Conservation (phyloP, 2,888 invertebrate genomes). For the Ophraella communa region DNA sequence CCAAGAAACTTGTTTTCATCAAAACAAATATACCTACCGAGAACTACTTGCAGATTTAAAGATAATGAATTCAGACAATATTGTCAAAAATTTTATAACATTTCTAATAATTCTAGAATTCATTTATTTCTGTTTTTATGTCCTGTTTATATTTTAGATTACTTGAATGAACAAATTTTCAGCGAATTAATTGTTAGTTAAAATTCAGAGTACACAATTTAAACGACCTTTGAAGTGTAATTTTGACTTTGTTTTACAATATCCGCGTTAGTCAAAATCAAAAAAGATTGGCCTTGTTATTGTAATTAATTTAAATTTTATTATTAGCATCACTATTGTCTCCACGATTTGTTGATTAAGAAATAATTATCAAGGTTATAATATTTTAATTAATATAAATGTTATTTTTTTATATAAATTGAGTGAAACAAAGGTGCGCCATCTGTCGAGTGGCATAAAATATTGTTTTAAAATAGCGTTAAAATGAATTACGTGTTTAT, state of each 20-base stretch:
- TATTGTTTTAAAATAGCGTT: slow-evolving; percentile 13
- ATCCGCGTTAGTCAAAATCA: not conserved
- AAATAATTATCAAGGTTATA: not conserved
- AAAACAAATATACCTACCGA: not conserved
- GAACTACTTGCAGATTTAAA: not conserved
- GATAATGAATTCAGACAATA: too few relatives aligned
- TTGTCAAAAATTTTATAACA: too few relatives aligned
- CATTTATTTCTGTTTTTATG: too few relatives aligned
- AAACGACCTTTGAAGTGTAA: too few relatives aligned
- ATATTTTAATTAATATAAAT: not conserved
- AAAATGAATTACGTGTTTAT: slow-evolving; percentile 22
- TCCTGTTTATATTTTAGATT: too few relatives aligned
- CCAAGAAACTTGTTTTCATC: not conserved
- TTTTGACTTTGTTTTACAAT: too few relatives aligned
- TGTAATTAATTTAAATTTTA: not conserved
- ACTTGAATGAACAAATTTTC: too few relatives aligned
- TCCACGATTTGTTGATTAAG: not conserved
- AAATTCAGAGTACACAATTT: too few relatives aligned
- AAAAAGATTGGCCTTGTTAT: not conserved
- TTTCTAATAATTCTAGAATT: too few relatives aligned
- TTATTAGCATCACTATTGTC: not conserved
- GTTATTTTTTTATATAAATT: not conserved
- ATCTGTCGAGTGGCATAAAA: not conserved
- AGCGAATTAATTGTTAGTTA: too few relatives aligned
- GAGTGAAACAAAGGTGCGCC: slow-evolving; percentile 16